phyloP scores from a whole-genome alignment of 1,140 invertebrate species.

The Eumaeus atala region DNA sequence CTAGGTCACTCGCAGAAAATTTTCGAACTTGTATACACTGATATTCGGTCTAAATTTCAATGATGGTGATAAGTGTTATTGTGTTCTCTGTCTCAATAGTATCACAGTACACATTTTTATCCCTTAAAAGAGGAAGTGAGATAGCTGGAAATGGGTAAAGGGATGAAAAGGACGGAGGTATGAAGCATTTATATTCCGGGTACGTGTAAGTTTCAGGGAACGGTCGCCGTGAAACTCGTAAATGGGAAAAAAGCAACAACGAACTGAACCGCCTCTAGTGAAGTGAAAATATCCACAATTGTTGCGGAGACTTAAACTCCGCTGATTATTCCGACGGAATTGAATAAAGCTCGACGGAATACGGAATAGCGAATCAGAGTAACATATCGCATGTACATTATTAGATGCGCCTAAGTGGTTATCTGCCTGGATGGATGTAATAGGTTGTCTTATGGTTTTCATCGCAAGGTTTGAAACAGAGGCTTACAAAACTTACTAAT shows the following conservation, averaged over 20 bases:
- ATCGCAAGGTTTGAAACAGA: no score
- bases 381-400: constrained; percentile 23
- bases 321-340: constrained; percentile 4
- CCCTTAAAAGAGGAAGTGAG: constrained; percentile 55
- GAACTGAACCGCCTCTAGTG: constrained; percentile 67
- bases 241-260: constrained; percentile 74
- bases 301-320: constrained; percentile 5
- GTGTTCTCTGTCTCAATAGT: constrained; percentile 57
- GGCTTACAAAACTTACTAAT: no score
- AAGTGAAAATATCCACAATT: constrained; percentile 34
- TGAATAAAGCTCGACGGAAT: constrained; percentile 23
- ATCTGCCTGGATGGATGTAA: no score
- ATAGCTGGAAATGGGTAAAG: constrained; percentile 24
- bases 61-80: constrained; percentile 39
- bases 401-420: no score
- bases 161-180: constrained; percentile 43
- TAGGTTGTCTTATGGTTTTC: no score
- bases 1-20: constrained; percentile 7
- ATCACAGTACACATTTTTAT: constrained; percentile 68
- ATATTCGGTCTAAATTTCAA: constrained; percentile 33
- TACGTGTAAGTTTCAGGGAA: constrained; percentile 74
- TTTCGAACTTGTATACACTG: constrained; percentile 15
- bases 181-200: constrained; percentile 69
- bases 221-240: constrained; percentile 73
- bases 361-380: constrained; percentile 20